phyloP scores from a whole-genome alignment of 2,113 vertebrate genomes.

The Nesogale talazaci region DNA sequence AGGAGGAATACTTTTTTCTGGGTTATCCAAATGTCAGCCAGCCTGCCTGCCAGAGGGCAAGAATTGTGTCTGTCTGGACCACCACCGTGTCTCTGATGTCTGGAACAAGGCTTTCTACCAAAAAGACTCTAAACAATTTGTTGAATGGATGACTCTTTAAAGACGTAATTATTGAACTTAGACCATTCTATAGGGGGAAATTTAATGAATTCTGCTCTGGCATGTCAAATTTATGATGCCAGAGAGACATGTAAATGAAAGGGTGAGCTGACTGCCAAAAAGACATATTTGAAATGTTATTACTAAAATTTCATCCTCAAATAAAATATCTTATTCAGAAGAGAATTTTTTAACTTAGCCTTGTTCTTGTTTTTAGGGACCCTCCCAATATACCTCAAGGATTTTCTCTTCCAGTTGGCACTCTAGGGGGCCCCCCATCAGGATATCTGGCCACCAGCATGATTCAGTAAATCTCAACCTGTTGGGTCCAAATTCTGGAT shows the following conservation, averaged over 20 bases:
- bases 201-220: neutral
- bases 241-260: neutral
- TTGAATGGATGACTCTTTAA: conserved; percentile 23
- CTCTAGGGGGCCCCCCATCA: neutral
- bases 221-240: neutral
- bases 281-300: neutral
- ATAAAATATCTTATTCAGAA: neutral
- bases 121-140: neutral
- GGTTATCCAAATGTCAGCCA: neutral
- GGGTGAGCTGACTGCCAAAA: neutral
- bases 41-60: neutral
- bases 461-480: conserved; percentile 7
- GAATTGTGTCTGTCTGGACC: neutral
- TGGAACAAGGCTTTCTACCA: neutral
- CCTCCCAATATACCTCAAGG: neutral
- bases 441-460: conserved; percentile 36
- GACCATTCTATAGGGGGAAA: neutral
- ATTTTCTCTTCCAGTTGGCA: neutral
- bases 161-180: neutral
- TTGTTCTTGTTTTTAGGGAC: neutral
- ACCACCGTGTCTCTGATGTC: neutral
- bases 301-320: conserved; percentile 24
- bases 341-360: neutral
- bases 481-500: conserved; percentile 32
- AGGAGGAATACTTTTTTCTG: neutral